phyloP scores from a whole-genome alignment of 1,140 invertebrate species.

The Zaprionus davidi region DNA sequence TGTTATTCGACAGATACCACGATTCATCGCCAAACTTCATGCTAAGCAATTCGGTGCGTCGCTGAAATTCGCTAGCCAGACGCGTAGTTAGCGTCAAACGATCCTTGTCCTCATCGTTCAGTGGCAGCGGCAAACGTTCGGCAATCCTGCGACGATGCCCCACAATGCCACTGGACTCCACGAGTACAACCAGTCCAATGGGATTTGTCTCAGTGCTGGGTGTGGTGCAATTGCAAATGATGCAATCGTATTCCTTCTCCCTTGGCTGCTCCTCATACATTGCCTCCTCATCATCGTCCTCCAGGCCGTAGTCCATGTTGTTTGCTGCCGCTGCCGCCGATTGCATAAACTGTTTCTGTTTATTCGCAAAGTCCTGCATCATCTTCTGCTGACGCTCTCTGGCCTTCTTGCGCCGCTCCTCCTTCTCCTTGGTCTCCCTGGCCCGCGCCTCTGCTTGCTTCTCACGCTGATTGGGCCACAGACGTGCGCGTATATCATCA shows the following conservation, averaged over 20 bases:
- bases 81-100: conserved; percentile 61
- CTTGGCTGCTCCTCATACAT: conserved; percentile 87
- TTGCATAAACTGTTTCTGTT: conserved; percentile 96
- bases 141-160: conserved; percentile 81
- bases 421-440: conserved; percentile 90
- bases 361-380: conserved; percentile 96
- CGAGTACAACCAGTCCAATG: conserved; percentile 94
- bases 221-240: conserved; percentile 96
- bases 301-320: conserved; percentile 85
- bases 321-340: conserved; percentile 89
- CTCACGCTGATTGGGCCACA: conserved; percentile 92
- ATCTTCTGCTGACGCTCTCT: conserved; percentile 95
- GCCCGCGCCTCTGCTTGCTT: conserved; percentile 90
- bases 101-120: conserved; percentile 70
- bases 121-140: conserved; percentile 71
- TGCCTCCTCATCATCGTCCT: conserved; percentile 87
- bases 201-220: conserved; percentile 93
- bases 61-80: conserved; percentile 69
- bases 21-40: conserved; percentile 86
- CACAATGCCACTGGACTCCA: conserved; percentile 85
- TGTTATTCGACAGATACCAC: conserved; percentile 93
- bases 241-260: conserved; percentile 94
- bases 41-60: conserved; percentile 73
- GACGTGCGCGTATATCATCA: conserved; percentile 87
- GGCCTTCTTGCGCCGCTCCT: conserved; percentile 92